Percentiles rank a stretch among this genome's conserved stretches.
Evolutionary conservation across 1,140 invertebrate species (phyloP).

Genomic region (Drosophila orena): DNA sequence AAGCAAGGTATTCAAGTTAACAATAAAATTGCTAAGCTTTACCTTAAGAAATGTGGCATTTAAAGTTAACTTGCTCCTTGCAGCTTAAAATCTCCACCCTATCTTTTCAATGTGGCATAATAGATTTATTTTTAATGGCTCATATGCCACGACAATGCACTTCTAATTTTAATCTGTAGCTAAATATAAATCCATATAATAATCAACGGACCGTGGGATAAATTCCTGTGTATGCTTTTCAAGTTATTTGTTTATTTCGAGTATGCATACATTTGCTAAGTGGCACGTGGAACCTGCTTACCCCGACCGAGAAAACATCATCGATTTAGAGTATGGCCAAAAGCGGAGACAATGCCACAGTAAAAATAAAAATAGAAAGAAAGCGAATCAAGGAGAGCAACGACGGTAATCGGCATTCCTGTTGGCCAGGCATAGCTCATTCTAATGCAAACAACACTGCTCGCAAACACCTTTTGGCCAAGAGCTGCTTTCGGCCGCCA

Average conservation of each 20-base stretch:
- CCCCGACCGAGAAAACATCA: not conserved
- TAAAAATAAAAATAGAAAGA: constrained; percentile 40
- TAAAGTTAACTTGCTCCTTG: too few relatives aligned
- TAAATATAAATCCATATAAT: too few relatives aligned
- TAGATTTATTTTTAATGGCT: too few relatives aligned
- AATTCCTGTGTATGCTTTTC: too few relatives aligned
- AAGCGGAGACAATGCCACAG: constrained; percentile 24
- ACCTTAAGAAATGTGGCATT: too few relatives aligned
- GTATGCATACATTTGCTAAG: not conserved
- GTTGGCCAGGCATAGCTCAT: constrained; percentile 59
- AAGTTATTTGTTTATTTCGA: constrained; percentile 2
- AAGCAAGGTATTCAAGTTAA: too few relatives aligned
- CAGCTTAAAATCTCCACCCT: too few relatives aligned
- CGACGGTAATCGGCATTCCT: constrained; percentile 69
- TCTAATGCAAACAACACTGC: constrained; percentile 79
- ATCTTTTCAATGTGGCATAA: too few relatives aligned
- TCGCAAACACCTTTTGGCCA: constrained; percentile 52
- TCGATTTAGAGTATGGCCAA: constrained; percentile 23
- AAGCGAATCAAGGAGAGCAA: constrained; percentile 24
- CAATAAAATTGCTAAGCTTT: too few relatives aligned
- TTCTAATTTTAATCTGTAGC: too few relatives aligned
- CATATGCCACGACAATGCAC: too few relatives aligned
- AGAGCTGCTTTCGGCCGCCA: constrained; percentile 54
- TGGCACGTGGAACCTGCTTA: not conserved
- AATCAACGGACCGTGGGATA: not conserved